Evolutionary conservation across 2,888 invertebrate species (phyloP).

Genomic region (Dugesia japonica): DNA sequence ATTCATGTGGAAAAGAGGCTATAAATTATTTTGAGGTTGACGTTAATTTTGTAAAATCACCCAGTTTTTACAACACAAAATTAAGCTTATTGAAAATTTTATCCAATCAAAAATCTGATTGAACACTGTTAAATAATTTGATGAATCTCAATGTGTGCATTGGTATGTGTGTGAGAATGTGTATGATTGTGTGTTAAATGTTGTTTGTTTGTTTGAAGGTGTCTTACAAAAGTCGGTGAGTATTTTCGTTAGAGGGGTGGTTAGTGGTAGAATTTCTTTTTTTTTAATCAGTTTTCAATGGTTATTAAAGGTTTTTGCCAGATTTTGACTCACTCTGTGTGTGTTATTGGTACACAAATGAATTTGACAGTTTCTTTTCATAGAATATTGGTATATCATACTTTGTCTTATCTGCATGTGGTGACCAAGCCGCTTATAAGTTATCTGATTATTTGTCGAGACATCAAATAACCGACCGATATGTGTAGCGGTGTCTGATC

Average conservation of each 20-base stretch:
- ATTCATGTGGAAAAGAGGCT: not conserved
- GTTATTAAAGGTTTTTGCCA: not conserved
- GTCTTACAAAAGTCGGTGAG: constrained; percentile 9
- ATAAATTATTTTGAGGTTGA: constrained; percentile 20
- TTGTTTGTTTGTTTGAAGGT: not conserved
- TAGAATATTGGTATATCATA: constrained; percentile 6
- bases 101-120: not conserved
- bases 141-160: not conserved
- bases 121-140: not conserved
- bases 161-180: not conserved
- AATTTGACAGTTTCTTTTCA: constrained; percentile 14
- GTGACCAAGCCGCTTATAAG: constrained; percentile 9
- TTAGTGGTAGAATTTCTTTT: constrained; percentile 4
- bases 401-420: constrained; percentile 20
- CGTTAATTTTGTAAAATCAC: constrained; percentile 1
- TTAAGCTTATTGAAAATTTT: not conserved
- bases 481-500: constrained; percentile 9
- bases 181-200: not conserved
- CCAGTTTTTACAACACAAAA: not conserved
- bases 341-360: not conserved
- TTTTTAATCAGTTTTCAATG: not conserved
- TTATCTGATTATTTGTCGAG: constrained; percentile 20
- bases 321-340: constrained; percentile 10
- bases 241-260: not conserved
- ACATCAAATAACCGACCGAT: constrained; percentile 15